A percentile compares a stretch with the other conserved stretches of the same genome.
These are phyloP conservation scores for Bradypodion pumilum DNA, from an alignment of 2,797 vertebrate genomes.

Conservation along the genomic window DNA sequence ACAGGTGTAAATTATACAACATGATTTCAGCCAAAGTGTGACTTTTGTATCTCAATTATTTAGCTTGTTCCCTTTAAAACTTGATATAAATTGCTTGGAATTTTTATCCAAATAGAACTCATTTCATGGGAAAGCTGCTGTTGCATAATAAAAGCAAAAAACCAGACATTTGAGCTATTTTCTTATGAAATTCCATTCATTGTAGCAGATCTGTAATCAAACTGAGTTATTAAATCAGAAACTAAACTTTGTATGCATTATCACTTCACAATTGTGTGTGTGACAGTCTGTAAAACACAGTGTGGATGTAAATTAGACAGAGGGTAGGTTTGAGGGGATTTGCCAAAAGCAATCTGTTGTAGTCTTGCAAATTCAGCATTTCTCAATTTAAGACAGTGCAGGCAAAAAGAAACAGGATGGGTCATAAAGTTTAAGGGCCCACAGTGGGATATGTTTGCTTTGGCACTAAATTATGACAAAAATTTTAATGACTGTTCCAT, in stretches of 20 bases:
- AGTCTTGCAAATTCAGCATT: conserved; percentile 34
- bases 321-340: background rate
- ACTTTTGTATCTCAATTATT: background rate
- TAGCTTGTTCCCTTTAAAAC: background rate
- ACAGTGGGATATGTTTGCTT: conserved; percentile 53
- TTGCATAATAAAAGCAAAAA: background rate
- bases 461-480: conserved; percentile 49
- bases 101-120: background rate
- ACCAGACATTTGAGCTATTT: conserved; percentile 31
- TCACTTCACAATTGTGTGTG: conserved; percentile 46
- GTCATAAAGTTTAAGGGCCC: conserved; percentile 57
- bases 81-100: background rate
- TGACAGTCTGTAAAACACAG: conserved; percentile 39
- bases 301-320: conserved; percentile 35
- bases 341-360: conserved; percentile 26
- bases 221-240: conserved; percentile 48
- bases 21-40: no score
- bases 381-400: conserved; percentile 45
- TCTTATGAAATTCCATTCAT: conserved; percentile 42
- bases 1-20: no score
- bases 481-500: conserved; percentile 43
- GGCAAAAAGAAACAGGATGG: conserved; percentile 37
- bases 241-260: conserved; percentile 27
- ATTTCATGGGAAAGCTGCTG: background rate
- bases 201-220: conserved; percentile 37